phyloP scores from a whole-genome alignment of 2,888 invertebrate genomes.

The Mellilla xanthometata region DNA sequence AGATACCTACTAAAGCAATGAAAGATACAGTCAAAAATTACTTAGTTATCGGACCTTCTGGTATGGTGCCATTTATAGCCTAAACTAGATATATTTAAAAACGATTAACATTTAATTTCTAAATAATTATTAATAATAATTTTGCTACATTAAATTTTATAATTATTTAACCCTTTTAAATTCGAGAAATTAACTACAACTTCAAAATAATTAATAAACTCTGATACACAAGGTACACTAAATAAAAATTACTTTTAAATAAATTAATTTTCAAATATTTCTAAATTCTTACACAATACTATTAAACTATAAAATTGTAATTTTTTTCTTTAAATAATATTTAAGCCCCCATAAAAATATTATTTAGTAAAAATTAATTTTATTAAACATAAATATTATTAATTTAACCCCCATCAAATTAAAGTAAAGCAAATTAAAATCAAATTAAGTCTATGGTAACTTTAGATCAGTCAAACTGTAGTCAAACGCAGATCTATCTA shows the following conservation, averaged over 20 bases:
- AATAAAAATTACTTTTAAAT: conserved; percentile 80
- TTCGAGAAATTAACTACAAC: conserved; percentile 78
- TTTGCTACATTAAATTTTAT: conserved; percentile 82
- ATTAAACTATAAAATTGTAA: conserved; percentile 74
- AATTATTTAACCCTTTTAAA: conserved; percentile 84
- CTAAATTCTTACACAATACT: too few species aligned
- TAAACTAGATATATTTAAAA: conserved; percentile 87
- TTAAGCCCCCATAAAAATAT: conserved; percentile 60
- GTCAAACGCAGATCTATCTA: too few species aligned
- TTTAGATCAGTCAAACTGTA: too few species aligned
- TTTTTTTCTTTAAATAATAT: conserved; percentile 78
- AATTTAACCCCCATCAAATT: conserved; percentile 61
- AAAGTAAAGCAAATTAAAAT: too few species aligned
- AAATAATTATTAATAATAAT: conserved; percentile 84
- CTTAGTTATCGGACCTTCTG: too few species aligned
- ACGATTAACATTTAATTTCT: conserved; percentile 85
- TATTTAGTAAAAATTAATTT: conserved; percentile 67
- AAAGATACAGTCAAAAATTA: too few species aligned
- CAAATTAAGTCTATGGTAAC: too few species aligned
- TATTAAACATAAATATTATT: conserved; percentile 55
- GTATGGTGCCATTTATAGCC: too few species aligned
- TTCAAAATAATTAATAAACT: conserved; percentile 81
- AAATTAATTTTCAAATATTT: conserved; percentile 75
- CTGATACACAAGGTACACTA: conserved; percentile 89
- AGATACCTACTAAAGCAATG: too few species aligned